Base-by-base conservation (phyloP, 2,888 invertebrate genomes). In the Diogma glabrata region DNA sequence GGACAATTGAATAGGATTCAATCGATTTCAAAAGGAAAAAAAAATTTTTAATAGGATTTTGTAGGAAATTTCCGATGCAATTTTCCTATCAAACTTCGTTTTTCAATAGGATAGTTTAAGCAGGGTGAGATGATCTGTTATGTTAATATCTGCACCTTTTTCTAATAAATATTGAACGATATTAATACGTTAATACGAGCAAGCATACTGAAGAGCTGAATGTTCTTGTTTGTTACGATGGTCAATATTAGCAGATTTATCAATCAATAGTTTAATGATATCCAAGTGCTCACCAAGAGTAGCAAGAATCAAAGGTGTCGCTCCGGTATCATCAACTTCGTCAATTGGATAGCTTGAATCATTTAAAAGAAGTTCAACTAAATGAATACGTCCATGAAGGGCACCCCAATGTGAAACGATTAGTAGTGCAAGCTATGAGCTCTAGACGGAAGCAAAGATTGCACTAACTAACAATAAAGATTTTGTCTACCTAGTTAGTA, bases 201-300 rank as follows among this genome's bases (percentile, higher is more conserved):
- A 50, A 12, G 56, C 56, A 47, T 54, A 54, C 47, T 56, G 54
- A 12, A 51, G 30, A 12, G 45, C 10, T 2, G 52, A 53, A 20
- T 56, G 54, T 16, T 54, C 56, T 24, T 53, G 48, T 14, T 24
- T 17, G 30, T 56, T 56, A 47, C 47, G 36, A 2, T 51, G 43
- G 50, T 56, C 53, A 3, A 56, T 51, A 53, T 53, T 24, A 5
- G 56, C 54, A 8, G 54, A 54, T 14, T 33, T 43, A 7, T 49
- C 47, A 14, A 54, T 19, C 7, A 56, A 38, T 14, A 50, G 7
- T 36, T 53, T 36, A 14, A 48, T 51, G 19, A 53, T 43, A 20
- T 46, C 46, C 9, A 52, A 26, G n/a, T 53, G 50, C 10, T 54
- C 56, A 19, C 53, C 53, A 12, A 56, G 43, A 9, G 49, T 33